Base-by-base conservation (phyloP, 2,888 invertebrate species). In the Candidula unifasciata region DNA sequence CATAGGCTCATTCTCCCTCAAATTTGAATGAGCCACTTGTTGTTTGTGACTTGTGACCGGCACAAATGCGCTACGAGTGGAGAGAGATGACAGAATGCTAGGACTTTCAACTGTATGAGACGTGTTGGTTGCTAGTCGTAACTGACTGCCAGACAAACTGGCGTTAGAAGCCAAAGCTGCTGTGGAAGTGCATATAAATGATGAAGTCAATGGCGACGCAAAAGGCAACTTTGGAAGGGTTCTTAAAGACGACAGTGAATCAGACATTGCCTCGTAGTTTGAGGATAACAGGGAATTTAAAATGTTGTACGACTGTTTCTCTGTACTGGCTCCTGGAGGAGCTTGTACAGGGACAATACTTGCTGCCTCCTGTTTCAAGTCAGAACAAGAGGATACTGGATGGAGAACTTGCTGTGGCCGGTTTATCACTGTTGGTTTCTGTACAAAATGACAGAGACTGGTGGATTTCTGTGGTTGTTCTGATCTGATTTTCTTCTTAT, bases 51-150 rank as follows among this genome's bases (percentile, higher is more conserved):
- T 90, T 27, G 90, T 89, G 71, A 92, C 91, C 0, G 91, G 92
- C 64, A 92, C 92, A 88, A 92, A 92, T 30, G 92, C 92, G 87
- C 92, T 92, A 76, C 90, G 87, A 16, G 88, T 87, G 21, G 89
- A 88, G 27, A 88, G 86, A 74, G 87, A 88, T 33, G 84, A 78
- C n/a, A 85, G 30, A 27, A 78, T 68, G 60, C 68, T 66, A 24
- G 69, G 35, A 77, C n/a, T 80, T 27, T 82, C 82, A 57, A 44
- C 30, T 18, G 52, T 13, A n/a, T 80, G 78, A n/a, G 84, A 57
- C 16, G 64, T 35, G 79, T 69, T 73, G 18, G 78, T 82, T 21
- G 60, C n/a, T 3, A 64, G 37, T 30, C 82, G 33, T 27, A 78
- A 30, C 21, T 52, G 83, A 24, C 71, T 71, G 18, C 71, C 52